phyloP scores from a whole-genome alignment of 64 coral and sea anemone genomes.

The Dendronephthya gigantea region DNA sequence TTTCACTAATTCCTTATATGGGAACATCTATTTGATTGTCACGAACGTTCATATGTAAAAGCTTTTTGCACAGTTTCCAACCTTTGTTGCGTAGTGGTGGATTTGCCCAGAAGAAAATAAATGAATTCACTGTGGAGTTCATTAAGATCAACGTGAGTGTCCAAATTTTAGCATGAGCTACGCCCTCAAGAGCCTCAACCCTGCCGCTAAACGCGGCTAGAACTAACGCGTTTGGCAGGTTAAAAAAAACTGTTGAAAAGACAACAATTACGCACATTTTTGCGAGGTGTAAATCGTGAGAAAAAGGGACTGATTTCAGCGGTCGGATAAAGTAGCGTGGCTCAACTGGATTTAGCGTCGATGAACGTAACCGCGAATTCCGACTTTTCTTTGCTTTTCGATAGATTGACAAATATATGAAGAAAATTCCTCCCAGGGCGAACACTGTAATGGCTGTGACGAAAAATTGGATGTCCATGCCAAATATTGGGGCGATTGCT shows the following conservation, averaged over 20 bases:
- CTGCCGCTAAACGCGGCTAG: not conserved
- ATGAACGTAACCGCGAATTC: not conserved
- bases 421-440: not conserved
- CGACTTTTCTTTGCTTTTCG: not conserved
- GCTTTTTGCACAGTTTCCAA: not conserved
- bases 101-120: constrained; percentile 1
- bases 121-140: not conserved
- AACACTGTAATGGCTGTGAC: not conserved
- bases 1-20: too few species aligned
- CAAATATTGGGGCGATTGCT: not conserved
- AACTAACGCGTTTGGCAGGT: not conserved
- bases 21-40: too few species aligned
- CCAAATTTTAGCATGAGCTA: not conserved
- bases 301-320: not conserved
- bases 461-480: not conserved
- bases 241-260: not conserved
- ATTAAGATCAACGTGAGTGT: not conserved
- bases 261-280: not conserved
- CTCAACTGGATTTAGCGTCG: not conserved
- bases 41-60: too few species aligned
- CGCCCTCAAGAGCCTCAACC: not conserved
- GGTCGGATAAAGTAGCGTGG: not conserved
- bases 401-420: not conserved
- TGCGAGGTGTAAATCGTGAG: not conserved
- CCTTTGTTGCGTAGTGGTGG: not conserved